Evolutionary conservation across 2,113 vertebrate species (phyloP).

Genomic region (Oplegnathus fasciatus): DNA sequence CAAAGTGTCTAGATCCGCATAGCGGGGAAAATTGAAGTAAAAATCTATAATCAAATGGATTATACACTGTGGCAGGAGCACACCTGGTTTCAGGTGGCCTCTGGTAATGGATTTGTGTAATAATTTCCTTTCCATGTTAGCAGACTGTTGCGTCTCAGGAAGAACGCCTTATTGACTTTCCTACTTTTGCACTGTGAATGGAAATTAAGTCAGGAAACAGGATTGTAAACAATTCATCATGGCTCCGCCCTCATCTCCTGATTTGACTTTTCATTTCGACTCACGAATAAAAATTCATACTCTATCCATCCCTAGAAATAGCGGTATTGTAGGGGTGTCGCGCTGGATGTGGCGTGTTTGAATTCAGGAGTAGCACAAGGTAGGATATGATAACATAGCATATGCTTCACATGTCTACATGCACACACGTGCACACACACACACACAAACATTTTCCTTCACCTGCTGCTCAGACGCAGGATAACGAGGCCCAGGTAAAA

Average conservation of each 20-base stretch:
- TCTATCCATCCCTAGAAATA: conserved; percentile 12
- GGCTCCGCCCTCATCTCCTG: neutral
- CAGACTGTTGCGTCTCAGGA: conserved; percentile 36
- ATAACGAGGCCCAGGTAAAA: conserved; percentile 69
- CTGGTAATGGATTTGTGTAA: conserved; percentile 55
- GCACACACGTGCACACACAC: neutral
- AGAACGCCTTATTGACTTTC: conserved; percentile 48
- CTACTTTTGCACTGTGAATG: conserved; percentile 31
- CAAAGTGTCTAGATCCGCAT: conserved; percentile 48
- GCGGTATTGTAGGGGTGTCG: conserved; percentile 30
- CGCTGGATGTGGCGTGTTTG: conserved; percentile 40
- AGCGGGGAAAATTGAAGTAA: conserved; percentile 51
- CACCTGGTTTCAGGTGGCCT: conserved; percentile 62
- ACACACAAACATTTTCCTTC: conserved; percentile 58
- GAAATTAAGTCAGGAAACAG: conserved; percentile 54
- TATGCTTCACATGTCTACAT: conserved; percentile 23
- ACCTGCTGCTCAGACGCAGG: conserved; percentile 60
- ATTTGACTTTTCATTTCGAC: conserved; percentile 26
- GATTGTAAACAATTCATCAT: conserved; percentile 15
- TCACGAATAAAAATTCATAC: conserved; percentile 18
- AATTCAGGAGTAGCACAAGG: conserved; percentile 22
- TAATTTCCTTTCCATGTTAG: conserved; percentile 41
- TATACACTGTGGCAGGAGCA: conserved; percentile 52
- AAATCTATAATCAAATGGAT: conserved; percentile 69
- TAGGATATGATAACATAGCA: conserved; percentile 10